Conservation (phyloP, 2,797 vertebrate species). For the Myripristis jacobus region DNA sequence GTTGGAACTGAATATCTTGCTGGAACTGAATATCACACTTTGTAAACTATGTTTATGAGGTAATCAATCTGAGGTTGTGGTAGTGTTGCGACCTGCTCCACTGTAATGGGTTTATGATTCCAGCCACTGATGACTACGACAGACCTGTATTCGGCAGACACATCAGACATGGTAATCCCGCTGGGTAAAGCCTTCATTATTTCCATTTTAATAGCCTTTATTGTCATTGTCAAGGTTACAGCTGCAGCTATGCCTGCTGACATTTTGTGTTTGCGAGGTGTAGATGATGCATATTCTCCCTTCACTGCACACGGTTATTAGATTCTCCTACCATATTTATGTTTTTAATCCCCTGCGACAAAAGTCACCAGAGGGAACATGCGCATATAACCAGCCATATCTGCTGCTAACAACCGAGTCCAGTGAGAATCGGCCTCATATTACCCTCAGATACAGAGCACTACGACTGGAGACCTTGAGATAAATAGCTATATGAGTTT, state of each 20-base stretch:
- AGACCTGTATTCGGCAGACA: slow-evolving; percentile 30
- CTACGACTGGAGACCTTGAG: slow-evolving; percentile 29
- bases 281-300: slow-evolving; percentile 67
- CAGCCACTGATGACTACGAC: slow-evolving; percentile 49
- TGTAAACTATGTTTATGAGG: slow-evolving; percentile 54
- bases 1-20: slow-evolving; percentile 47
- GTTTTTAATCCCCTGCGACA: slow-evolving; percentile 73
- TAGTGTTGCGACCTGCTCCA: slow-evolving; percentile 32
- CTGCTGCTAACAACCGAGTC: slow-evolving; percentile 53
- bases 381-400: slow-evolving; percentile 50
- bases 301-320: slow-evolving; percentile 75
- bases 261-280: slow-evolving; percentile 68
- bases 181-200: slow-evolving; percentile 55
- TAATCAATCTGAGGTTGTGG: slow-evolving; percentile 50
- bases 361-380: slow-evolving; percentile 64
- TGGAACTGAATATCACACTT: slow-evolving; percentile 42
- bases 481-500: slow-evolving; percentile 41
- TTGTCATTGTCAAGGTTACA: slow-evolving; percentile 79
- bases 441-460: slow-evolving; percentile 31
- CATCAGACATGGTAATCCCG: slow-evolving; percentile 65
- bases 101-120: slow-evolving; percentile 61
- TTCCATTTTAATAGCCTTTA: slow-evolving; percentile 76
- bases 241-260: slow-evolving; percentile 61
- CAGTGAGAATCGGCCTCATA: slow-evolving; percentile 52
- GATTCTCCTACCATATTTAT: slow-evolving; percentile 72